These are phyloP conservation scores for Loxodonta africana DNA, from an alignment of 2,113 vertebrate species.

Conservation along the genomic window DNA sequence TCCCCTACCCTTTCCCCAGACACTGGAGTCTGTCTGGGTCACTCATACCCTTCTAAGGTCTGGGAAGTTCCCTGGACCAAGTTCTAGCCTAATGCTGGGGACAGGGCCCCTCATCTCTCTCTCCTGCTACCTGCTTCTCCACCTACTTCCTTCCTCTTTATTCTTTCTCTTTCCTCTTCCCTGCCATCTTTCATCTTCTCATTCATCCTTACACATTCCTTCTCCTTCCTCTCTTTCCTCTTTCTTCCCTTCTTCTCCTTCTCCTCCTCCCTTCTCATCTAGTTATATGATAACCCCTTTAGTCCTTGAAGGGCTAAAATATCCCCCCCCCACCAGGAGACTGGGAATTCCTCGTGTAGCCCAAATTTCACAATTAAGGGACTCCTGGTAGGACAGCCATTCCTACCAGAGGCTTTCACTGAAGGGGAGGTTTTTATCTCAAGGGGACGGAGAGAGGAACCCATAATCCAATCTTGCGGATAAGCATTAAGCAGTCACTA, in stretches of 20 bases:
- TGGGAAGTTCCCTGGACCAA: background rate
- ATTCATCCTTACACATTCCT: background rate
- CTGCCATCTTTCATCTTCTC: background rate
- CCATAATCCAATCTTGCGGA: slow-evolving; percentile 74
- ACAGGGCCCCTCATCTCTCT: background rate
- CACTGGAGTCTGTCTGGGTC: background rate
- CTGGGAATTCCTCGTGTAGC: background rate
- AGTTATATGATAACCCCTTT: background rate
- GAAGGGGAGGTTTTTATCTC: slow-evolving; percentile 44
- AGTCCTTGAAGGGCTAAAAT: background rate
- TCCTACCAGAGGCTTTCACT: background rate
- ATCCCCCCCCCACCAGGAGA: background rate
- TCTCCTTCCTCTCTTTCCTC: background rate
- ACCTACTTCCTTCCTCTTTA: background rate
- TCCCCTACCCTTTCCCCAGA: background rate
- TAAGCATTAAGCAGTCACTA: slow-evolving; percentile 73
- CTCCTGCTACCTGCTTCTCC: background rate
- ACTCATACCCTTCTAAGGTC: background rate
- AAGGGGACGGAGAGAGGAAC: slow-evolving; percentile 40
- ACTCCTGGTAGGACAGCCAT: background rate
- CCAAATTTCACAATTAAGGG: background rate
- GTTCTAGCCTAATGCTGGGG: background rate
- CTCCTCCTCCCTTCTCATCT: background rate
- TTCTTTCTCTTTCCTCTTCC: background rate
- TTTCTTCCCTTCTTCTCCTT: background rate